These are phyloP conservation scores for honey bee (Apis mellifera) DNA, from an alignment of 1,140 invertebrate species.

Conservation along the genomic window DNA sequence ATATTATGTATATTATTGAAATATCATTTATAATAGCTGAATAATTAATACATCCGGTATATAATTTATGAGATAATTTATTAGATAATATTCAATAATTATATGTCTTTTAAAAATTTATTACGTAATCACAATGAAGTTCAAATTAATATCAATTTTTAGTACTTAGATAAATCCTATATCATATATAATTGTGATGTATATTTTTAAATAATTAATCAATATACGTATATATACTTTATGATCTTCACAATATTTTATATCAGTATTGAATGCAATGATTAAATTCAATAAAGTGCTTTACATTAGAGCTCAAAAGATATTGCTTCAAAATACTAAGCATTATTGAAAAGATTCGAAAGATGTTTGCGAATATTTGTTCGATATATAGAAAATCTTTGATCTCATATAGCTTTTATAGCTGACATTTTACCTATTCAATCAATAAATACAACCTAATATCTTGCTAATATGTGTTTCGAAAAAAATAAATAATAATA, in stretches of 20 bases:
- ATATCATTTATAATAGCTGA: not conserved
- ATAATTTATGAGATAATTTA: not conserved
- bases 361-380: conserved; percentile 5
- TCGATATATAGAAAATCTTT: not conserved
- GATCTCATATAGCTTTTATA: not conserved
- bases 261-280: not conserved
- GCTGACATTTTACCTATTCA: too few relatives aligned
- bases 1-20: not conserved
- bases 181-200: not conserved
- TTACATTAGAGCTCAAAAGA: not conserved
- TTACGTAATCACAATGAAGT: conserved; percentile 42
- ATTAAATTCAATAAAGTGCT: not conserved
- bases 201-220: not conserved
- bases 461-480: not conserved
- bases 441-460: not conserved
- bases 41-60: not conserved
- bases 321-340: conserved; percentile 11
- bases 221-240: not conserved
- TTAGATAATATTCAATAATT: not conserved
- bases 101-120: conserved; percentile 3
- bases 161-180: conserved; percentile 7
- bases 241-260: not conserved
- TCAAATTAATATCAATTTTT: conserved; percentile 18
- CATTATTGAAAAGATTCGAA: conserved; percentile 4
- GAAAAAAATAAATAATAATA: not conserved